Conservation (phyloP, 2,888 invertebrate genomes). For the Hedya salicella region DNA sequence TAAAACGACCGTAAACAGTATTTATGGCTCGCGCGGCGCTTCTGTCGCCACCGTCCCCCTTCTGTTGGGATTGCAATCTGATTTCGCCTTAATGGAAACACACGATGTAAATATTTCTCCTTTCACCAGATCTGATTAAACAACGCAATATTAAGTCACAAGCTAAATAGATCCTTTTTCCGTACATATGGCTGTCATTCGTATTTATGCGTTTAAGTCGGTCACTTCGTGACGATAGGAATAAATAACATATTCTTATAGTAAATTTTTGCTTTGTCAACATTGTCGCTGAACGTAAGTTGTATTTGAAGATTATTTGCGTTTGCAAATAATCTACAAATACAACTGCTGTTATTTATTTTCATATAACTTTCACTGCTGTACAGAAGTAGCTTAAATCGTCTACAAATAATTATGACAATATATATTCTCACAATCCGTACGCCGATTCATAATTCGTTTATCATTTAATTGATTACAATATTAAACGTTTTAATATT, state of each 20-base stretch:
- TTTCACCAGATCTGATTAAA: constrained; percentile 32
- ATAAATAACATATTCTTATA: too few species aligned
- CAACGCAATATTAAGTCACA: constrained; percentile 32
- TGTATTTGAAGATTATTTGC: too few species aligned
- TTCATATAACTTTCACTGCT: too few species aligned
- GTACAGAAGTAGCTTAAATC: too few species aligned
- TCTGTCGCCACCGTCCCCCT: constrained; percentile 43
- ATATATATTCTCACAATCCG: too few species aligned
- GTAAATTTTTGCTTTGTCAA: too few species aligned
- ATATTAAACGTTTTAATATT: background rate
- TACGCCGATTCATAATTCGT: too few species aligned
- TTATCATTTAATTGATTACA: background rate
- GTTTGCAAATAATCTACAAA: too few species aligned
- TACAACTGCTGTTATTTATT: too few species aligned
- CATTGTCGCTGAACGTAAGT: too few species aligned
- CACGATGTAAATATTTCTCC: constrained; percentile 38
- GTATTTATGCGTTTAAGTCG: background rate
- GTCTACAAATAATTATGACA: too few species aligned
- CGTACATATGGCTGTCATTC: constrained; percentile 2
- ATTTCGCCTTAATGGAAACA: constrained; percentile 40
- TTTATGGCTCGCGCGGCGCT: constrained; percentile 45
- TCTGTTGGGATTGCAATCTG: constrained; percentile 42
- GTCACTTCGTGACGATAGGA: background rate
- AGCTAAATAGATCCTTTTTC: constrained; percentile 28
- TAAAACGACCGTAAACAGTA: constrained; percentile 52